Base-by-base conservation (phyloP, 1,140 invertebrate species). In the Phortica variegata region DNA sequence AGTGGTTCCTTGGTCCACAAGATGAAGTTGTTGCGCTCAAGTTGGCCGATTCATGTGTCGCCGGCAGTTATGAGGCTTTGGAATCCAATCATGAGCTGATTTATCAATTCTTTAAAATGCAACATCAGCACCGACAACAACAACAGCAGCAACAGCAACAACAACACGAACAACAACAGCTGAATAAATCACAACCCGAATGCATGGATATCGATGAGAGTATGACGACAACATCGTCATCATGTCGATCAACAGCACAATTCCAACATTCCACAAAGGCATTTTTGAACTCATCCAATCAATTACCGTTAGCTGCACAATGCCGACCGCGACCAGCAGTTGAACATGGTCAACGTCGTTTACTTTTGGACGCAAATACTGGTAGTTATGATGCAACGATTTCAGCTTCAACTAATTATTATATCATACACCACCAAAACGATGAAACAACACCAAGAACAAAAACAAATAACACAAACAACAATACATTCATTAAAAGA, bases 1-100 rank as follows among this genome's bases (percentile, higher is more conserved):
- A 95, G 77, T 96, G 93, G 93, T 95, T 95, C 81, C 83, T 95
- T 68, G 87, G 87, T 37, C 84, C 85, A 41, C 75, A 78, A 40
- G 79, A 69, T 43, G 80, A 80, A 65, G 69, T 63, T 18, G 57
- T 68, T 40, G 56, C 71, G 38, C 49, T 73, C 36, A 56, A 65
- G 37, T 43, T 71, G 52, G 54, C 21, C 16, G 5, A 16, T 6
- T 5, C 4, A 13, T 8, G 33, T 36, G 33, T 16, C 13, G 33
- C 6, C 16, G 29, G n/a, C n/a, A 31, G 29, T 31, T 8, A 36
- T 36, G 8, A 16, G 9, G 52, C 49, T 13, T 36, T 36, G 19
- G 57, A 62, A 10, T 42, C 48, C 2, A 52, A 37, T 15, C 46
- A 68, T 36, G 52, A 66, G 17, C 37, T 61, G 40, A 52, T 68